Evolutionary conservation across 2,113 vertebrate species (phyloP).

Genomic region (Ptilorrhoa leucosticta): DNA sequence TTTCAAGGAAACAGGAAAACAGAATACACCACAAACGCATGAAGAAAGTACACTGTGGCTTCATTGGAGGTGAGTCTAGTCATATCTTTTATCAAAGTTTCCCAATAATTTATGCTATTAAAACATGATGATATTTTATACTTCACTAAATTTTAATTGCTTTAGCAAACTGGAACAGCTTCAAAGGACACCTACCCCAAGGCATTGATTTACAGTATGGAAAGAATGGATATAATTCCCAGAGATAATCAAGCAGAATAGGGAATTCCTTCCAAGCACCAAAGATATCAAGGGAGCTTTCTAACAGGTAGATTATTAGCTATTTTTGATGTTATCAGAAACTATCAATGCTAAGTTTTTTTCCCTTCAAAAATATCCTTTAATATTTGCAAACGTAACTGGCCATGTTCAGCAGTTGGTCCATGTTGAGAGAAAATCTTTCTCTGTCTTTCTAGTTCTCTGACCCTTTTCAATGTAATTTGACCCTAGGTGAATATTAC

Average conservation of each 20-base stretch:
- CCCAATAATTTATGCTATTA: not conserved
- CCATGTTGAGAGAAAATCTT: not conserved
- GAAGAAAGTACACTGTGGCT: not conserved
- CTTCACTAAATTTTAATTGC: slow-evolving; percentile 19
- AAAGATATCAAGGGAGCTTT: not conserved
- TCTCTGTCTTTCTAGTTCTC: not conserved
- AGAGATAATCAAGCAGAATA: not conserved
- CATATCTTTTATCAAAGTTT: not conserved
- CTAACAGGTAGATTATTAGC: not conserved
- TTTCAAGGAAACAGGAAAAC: not conserved
- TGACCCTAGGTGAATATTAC: not conserved
- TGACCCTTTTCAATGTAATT: not conserved
- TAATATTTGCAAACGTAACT: accelerated
- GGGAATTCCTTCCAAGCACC: not conserved
- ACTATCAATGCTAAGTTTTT: not conserved
- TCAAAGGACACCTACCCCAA: slow-evolving; percentile 40
- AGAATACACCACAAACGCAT: accelerated
- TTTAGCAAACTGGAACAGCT: slow-evolving; percentile 9
- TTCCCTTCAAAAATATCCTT: not conserved
- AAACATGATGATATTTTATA: not conserved
- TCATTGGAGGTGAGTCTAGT: not conserved
- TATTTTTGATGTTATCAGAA: not conserved
- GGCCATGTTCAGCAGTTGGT: not conserved
- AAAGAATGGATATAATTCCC: not conserved
- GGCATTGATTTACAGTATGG: not conserved